A percentile compares a stretch with the other conserved stretches of the same genome.
These are phyloP conservation scores for Cichlasoma orientale DNA, from an alignment of 2,797 vertebrate genomes.

Conservation along the genomic window DNA sequence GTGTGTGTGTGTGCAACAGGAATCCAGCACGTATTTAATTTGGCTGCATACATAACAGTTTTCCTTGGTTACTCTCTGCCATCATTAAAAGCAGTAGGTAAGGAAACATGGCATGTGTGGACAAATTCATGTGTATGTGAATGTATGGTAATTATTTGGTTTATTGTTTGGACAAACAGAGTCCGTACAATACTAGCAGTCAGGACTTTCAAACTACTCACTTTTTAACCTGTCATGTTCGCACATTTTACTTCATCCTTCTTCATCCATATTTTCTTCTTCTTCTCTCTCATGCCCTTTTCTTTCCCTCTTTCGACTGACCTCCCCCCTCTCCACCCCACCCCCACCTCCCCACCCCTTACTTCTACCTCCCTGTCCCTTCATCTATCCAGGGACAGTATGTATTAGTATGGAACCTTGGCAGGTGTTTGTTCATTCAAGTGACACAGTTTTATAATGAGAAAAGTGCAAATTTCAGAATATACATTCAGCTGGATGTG, in stretches of 20 bases:
- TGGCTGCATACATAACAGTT: constrained; percentile 8
- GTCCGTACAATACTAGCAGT: constrained; percentile 14
- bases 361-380: neutral
- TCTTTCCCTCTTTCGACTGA: constrained; percentile 1
- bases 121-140: neutral
- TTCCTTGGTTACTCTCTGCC: neutral
- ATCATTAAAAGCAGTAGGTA: constrained; percentile 32
- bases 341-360: neutral
- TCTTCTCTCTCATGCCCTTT: constrained; percentile 5
- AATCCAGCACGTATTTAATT: neutral
- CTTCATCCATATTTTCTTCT: constrained; percentile 1
- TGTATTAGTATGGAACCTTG: constrained; percentile 66
- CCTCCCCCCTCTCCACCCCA: neutral
- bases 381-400: constrained; percentile 56
- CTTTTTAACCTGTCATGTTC: constrained; percentile 27
- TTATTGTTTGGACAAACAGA: constrained; percentile 13
- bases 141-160: constrained; percentile 17
- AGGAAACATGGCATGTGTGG: neutral
- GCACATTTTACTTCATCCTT: constrained; percentile 21
- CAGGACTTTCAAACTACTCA: neutral
- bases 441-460: constrained; percentile 78
- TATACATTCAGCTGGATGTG: constrained; percentile 71
- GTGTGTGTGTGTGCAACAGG: neutral
- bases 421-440: constrained; percentile 77
- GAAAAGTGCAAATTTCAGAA: constrained; percentile 78